Base-by-base conservation (phyloP, 2,113 vertebrate species). In the Dicerorhinus sumatrensis region DNA sequence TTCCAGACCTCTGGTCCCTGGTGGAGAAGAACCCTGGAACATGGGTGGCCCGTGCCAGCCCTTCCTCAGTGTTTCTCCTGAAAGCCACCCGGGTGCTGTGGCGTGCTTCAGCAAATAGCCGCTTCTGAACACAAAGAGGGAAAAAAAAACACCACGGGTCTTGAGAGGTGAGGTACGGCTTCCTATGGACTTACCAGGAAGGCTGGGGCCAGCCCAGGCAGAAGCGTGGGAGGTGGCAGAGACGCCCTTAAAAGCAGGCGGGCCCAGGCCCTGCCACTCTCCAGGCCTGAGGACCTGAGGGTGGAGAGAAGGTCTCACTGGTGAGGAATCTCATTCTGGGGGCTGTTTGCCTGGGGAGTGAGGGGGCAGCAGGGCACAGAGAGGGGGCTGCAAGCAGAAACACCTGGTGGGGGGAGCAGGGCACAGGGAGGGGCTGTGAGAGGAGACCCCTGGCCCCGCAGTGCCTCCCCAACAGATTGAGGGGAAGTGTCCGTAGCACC, bases 251-350 rank as follows among this genome's bases (percentile, higher is more conserved):
- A 96, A 97, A 36, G 12, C 91, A 6, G 82, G 70, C 14, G 0
- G 39, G 27, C n/a, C 36, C 70, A 18, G 62, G 25, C 27, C 7
- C 36, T 25, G 77, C 89, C 69, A 39, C 56, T 60, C 79, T 58
- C 51, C 51, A 42, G 72, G 25, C 58, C 36, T 20, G 46, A 80
- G 62, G 81, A 65, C 42, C 36, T 20, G 46, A 80, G 62, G 81
- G 62, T n/a, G 1, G 27, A 91, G 33, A 91, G 56, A 9, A 20
- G 42, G 33, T 25, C 89, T 65, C 42, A 8, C 75, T 3, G 97
- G 97, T 98, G 92, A 98, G 97, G 58, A 80, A 18, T 86, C 58
- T 79, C 39, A 10, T 51, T 86, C 56, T 60, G 46, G 91, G 83
- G 54, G 51, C 70, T 75, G 29, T 42, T 90, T 27, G 21, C 69